phyloP scores from a whole-genome alignment of 2,113 vertebrate genomes.

The Oryzias woworae region DNA sequence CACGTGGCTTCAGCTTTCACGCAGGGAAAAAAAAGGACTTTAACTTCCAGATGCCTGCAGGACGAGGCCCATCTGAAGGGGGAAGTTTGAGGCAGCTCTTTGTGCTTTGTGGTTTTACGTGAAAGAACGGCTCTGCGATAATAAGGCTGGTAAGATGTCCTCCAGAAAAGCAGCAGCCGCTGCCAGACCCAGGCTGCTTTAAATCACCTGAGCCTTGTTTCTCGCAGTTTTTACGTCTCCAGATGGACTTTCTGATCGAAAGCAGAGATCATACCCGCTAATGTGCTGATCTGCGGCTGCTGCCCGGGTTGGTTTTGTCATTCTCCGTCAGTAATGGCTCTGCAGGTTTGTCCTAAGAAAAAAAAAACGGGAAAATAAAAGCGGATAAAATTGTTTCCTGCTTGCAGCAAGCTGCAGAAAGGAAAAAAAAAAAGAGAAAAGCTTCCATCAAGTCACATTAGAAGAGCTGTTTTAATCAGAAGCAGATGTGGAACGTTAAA shows the following conservation, averaged over 20 bases:
- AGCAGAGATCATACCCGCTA: slow-evolving; percentile 40
- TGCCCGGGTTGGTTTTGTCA: neutral
- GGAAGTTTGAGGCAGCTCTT: slow-evolving; percentile 21
- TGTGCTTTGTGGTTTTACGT: slow-evolving; percentile 27
- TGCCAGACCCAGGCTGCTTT: slow-evolving; percentile 55
- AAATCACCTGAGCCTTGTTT: slow-evolving; percentile 65
- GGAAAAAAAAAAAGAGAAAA: slow-evolving; percentile 27
- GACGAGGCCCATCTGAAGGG: slow-evolving; percentile 70
- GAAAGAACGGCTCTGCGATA: slow-evolving; percentile 50
- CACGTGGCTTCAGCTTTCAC: slow-evolving; percentile 58
- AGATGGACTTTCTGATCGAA: slow-evolving; percentile 58
- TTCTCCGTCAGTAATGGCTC: neutral
- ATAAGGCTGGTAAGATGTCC: slow-evolving; percentile 65
- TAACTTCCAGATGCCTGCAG: slow-evolving; percentile 69
- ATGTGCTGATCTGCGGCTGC: slow-evolving; percentile 9
- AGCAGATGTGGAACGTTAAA: slow-evolving; percentile 64
- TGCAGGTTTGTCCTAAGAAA: slow-evolving; percentile 19
- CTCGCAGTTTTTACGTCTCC: slow-evolving; percentile 66
- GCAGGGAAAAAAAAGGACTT: slow-evolving; percentile 51
- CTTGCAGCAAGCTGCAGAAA: slow-evolving; percentile 54
- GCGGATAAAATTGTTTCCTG: slow-evolving; percentile 39
- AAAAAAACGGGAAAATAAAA: slow-evolving; percentile 10
- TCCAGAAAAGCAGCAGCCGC: slow-evolving; percentile 59
- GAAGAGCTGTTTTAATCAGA: slow-evolving; percentile 55
- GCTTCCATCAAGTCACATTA: slow-evolving; percentile 60